Evolutionary conservation across 2,888 invertebrate species (phyloP), one percentile per base, ranked within the genome.

Genomic region (Cyclophora punctaria): DNA sequence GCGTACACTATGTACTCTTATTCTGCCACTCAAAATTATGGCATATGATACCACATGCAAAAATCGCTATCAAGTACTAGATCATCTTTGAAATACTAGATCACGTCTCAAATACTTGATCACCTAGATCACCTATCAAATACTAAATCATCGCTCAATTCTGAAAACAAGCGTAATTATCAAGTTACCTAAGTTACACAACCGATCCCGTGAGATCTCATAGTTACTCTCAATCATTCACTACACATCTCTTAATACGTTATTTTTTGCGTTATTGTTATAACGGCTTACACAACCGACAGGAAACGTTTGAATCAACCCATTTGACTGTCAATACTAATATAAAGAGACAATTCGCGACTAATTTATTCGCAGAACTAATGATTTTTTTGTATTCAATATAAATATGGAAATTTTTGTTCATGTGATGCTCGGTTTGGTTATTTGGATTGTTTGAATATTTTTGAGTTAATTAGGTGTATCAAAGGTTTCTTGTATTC

Each of bases 221-320:
- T 20, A 20, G 20, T 20, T 20, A 20, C 2, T 20, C 20, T 20
- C 5, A 37, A 37, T 37, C 37, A 37, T 37, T 37, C 37, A 5
- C 37, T 37, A 37, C 5, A 37, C 5, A 37, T 44, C 44, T 44
- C 44, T 57, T 59, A 59, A 62, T 54, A 48, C 67, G 66, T 69
- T 20, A 72, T 69, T 78, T 78, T 68, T 69, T 60, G 55, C 64
- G 66, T 67, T 67, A 63, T 56, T 63, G 68, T 77, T 73, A 75
- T 72, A 60, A 57, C 69, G 59, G 52, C 69, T 80, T 80, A 79
- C 80, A 78, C 78, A 80, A 80, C 20, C 20, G 20, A 20, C 69
- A 77, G 77, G 78, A 77, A 78, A 71, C 72, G 58, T 62, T 20
- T 20, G 20, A 20, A 20, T 20, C 20, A 20, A 20, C 60, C 57